phyloP scores from a whole-genome alignment of 2,113 vertebrate species.

The Cyanocitta stelleri region DNA sequence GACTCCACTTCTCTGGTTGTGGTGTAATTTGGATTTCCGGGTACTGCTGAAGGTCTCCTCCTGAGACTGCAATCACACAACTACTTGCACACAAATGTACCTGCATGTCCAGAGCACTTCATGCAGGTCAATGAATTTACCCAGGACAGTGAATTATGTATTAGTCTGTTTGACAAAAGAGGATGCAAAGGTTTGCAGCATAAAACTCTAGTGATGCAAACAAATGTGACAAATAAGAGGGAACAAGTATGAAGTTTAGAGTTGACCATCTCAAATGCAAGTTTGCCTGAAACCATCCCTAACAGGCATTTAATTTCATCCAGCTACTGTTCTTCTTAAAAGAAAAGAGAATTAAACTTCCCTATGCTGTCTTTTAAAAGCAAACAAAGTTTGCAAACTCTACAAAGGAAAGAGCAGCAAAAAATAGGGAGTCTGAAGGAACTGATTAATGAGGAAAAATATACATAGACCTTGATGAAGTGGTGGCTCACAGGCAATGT shows the following conservation, averaged over 20 bases:
- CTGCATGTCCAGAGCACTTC: neutral
- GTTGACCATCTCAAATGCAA: neutral
- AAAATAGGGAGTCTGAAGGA: neutral
- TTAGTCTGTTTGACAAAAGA: neutral
- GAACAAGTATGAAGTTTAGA: neutral
- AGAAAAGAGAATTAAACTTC: neutral
- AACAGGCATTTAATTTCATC: neutral
- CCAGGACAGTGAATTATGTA: neutral
- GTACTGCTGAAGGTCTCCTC: fast-evolving
- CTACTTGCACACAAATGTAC: neutral
- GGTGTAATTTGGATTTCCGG: neutral
- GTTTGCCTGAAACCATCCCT: neutral
- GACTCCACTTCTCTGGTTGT: neutral
- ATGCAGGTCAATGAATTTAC: neutral
- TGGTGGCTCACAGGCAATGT: neutral
- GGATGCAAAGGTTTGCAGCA: neutral
- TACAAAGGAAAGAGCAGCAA: neutral
- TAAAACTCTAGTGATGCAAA: neutral
- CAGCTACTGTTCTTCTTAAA: neutral
- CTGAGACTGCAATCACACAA: neutral
- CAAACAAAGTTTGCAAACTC: neutral
- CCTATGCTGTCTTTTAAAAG: neutral
- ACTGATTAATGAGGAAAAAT: neutral
- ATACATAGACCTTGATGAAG: neutral
- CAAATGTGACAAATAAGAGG: neutral